Evolutionary conservation across 2,888 invertebrate genomes (phyloP).

Genomic region (Drepana falcataria): DNA sequence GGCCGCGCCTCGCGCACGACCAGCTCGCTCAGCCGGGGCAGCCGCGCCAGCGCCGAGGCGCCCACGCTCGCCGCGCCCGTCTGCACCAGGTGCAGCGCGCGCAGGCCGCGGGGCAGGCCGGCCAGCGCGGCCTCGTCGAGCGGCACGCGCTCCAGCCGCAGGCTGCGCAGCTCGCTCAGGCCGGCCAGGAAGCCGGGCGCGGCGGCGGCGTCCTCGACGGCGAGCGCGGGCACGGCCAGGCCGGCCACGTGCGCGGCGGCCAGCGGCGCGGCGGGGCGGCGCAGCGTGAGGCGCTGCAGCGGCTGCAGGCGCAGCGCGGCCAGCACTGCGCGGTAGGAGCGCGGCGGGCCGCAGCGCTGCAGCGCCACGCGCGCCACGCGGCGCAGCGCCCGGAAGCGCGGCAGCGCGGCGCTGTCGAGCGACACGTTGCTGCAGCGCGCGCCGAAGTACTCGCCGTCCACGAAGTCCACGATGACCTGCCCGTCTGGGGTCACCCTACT

Average conservation of each 20-base stretch:
- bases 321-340: too few relatives aligned
- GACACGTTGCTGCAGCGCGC: not conserved
- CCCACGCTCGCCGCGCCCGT: not conserved
- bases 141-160: not conserved
- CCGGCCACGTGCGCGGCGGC: not conserved
- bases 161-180: not conserved
- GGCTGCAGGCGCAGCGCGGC: not conserved
- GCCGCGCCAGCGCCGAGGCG: not conserved
- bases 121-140: not conserved
- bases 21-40: not conserved
- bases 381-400: not conserved
- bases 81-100: not conserved
- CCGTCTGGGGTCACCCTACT: not conserved
- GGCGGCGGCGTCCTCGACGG: not conserved
- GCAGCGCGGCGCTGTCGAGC: not conserved
- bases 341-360: not conserved
- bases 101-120: constrained; percentile 3
- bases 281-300: not conserved
- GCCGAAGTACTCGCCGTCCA: not conserved
- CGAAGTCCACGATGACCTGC: not conserved
- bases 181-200: not conserved
- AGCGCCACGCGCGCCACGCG: not conserved
- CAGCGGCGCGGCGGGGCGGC: not conserved
- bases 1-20: not conserved
- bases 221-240: not conserved